Percentiles rank a stretch among this genome's conserved stretches.
These are phyloP conservation scores for Orchestia grillus DNA, from an alignment of 1,140 invertebrate species.

Conservation along the genomic window DNA sequence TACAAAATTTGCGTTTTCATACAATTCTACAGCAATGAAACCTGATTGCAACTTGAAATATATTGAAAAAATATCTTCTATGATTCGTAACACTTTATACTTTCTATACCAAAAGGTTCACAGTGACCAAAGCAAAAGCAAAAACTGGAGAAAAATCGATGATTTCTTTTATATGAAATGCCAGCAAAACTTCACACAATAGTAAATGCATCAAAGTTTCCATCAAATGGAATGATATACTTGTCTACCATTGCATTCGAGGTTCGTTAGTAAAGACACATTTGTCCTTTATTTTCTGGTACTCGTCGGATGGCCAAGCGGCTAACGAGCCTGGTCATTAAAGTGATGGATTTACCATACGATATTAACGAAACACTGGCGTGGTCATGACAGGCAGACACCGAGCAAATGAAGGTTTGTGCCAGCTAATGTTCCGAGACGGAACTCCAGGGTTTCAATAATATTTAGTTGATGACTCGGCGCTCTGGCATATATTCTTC, in stretches of 20 bases:
- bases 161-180: too few species aligned
- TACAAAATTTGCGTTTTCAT: too few species aligned
- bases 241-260: background rate
- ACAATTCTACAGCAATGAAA: too few species aligned
- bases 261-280: background rate
- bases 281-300: background rate
- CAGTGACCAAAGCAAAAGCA: too few species aligned
- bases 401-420: background rate
- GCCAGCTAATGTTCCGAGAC: background rate
- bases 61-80: too few species aligned
- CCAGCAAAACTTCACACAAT: too few species aligned
- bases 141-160: too few species aligned
- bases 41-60: too few species aligned
- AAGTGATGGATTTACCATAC: constrained; percentile 1
- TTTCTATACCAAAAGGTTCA: too few species aligned
- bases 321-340: background rate
- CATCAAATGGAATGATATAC: background rate
- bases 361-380: background rate
- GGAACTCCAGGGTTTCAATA: background rate
- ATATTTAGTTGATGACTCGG: background rate
- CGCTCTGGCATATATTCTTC: background rate
- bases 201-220: too few species aligned
- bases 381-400: background rate
- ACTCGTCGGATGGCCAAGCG: background rate
- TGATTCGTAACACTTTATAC: too few species aligned